Conservation (phyloP, 2,113 vertebrate genomes). For the Felis catus region DNA sequence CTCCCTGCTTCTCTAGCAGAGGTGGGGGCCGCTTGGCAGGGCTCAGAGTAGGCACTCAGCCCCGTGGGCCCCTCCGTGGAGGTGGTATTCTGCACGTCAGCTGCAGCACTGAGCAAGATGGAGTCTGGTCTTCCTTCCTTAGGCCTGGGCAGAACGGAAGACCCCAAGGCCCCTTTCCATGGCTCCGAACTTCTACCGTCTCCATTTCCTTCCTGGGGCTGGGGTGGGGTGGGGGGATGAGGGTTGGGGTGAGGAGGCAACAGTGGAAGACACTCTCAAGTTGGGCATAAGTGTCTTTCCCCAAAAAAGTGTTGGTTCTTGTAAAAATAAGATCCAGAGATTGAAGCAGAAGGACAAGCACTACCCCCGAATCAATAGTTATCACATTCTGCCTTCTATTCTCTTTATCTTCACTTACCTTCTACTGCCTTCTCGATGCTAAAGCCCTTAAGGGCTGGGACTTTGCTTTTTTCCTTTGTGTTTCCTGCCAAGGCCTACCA, state of each 20-base stretch:
- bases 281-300: neutral
- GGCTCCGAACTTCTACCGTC: neutral
- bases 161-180: neutral
- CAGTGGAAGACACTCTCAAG: neutral
- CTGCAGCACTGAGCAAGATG: neutral
- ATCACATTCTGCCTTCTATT: neutral
- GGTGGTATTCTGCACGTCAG: neutral
- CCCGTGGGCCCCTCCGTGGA: neutral
- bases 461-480: neutral
- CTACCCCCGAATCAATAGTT: neutral
- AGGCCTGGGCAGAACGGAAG: neutral
- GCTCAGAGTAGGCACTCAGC: neutral
- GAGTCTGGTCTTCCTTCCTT: neutral
- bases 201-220: neutral
- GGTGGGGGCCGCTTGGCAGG: no score
- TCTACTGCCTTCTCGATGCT: neutral
- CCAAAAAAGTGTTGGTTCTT: neutral
- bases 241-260: neutral
- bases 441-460: neutral
- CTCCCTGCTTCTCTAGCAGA: neutral
- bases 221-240: neutral
- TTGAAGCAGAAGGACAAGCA: neutral
- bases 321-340: neutral
- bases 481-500: neutral
- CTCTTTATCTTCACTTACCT: neutral